These are phyloP conservation scores for Atherinomorus stipes DNA, from an alignment of 2,113 vertebrate species.

Conservation along the genomic window DNA sequence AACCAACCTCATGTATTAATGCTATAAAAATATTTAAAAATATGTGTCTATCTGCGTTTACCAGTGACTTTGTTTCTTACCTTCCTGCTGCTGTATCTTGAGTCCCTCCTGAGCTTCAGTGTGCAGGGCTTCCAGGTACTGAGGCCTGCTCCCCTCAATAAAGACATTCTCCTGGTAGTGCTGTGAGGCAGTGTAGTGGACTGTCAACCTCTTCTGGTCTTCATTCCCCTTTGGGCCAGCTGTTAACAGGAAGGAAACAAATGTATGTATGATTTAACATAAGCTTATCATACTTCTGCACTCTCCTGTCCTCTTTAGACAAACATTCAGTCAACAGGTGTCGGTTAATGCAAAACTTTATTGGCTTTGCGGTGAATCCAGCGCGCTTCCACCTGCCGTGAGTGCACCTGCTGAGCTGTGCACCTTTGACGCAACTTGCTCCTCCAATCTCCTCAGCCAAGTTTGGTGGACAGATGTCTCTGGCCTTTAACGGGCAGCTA, in stretches of 20 bases:
- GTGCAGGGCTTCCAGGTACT: conserved; percentile 94
- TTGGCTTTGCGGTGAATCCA: conserved; percentile 41
- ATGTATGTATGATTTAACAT: not conserved
- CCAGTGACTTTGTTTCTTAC: conserved; percentile 64
- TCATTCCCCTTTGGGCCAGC: conserved; percentile 84
- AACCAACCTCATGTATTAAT: conserved; percentile 12
- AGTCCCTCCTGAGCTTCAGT: conserved; percentile 93
- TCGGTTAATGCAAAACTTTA: conserved; percentile 22
- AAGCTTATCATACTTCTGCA: too few relatives aligned
- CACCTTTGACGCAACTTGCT: conserved; percentile 36
- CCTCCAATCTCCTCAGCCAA: conserved; percentile 44
- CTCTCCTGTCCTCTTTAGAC: not conserved
- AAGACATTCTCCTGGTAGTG: conserved; percentile 94
- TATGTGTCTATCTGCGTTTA: not conserved
- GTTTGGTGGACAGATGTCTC: conserved; percentile 43
- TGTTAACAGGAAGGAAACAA: conserved; percentile 26
- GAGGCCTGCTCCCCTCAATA: conserved; percentile 89
- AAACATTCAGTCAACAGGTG: conserved; percentile 21
- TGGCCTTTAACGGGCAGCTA: conserved; percentile 22
- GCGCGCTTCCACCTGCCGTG: conserved; percentile 6
- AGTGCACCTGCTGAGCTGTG: not conserved
- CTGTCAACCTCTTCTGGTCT: conserved; percentile 82
- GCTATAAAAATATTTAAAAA: too few relatives aligned
- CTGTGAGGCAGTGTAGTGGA: conserved; percentile 81
- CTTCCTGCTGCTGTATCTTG: conserved; percentile 92